Conservation (phyloP, 2,888 invertebrate genomes). For the Helobdella robusta region DNA sequence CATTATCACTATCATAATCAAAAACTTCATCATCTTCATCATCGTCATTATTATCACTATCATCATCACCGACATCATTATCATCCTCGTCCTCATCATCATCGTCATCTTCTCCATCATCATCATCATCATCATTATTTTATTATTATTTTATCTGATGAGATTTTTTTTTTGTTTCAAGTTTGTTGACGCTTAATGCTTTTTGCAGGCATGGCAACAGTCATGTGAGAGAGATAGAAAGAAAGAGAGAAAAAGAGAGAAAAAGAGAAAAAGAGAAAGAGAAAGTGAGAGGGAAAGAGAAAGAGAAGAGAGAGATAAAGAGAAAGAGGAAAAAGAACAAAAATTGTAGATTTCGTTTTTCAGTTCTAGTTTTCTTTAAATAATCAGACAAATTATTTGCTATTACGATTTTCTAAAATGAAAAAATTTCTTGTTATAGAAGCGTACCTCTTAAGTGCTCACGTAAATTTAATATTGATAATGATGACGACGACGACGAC, state of each 20-base stretch:
- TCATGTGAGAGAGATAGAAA: neutral
- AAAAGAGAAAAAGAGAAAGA: neutral
- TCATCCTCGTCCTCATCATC: neutral
- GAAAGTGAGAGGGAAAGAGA: neutral
- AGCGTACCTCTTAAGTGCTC: no score
- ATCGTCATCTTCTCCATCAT: neutral
- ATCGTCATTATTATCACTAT: constrained; percentile 7
- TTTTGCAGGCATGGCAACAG: no score
- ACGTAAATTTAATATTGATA: no score
- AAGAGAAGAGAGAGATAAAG: neutral
- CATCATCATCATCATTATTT: constrained; percentile 3
- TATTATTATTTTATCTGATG: no score
- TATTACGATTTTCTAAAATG: no score
- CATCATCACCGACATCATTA: constrained; percentile 2
- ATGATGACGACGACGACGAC: constrained; percentile 4
- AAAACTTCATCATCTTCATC: constrained; percentile 19
- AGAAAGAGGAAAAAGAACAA: neutral
- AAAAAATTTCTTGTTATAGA: no score
- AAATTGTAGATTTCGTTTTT: no score
- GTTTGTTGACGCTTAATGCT: no score
- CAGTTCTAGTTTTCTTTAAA: neutral
- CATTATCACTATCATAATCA: constrained; percentile 14
- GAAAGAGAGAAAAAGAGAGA: neutral
- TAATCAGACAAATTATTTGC: neutral
- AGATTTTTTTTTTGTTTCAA: no score